A percentile compares a stretch with the other conserved stretches of the same genome.
Evolutionary conservation across 2,113 vertebrate genomes (phyloP).

Genomic region (Entelurus aequoreus): DNA sequence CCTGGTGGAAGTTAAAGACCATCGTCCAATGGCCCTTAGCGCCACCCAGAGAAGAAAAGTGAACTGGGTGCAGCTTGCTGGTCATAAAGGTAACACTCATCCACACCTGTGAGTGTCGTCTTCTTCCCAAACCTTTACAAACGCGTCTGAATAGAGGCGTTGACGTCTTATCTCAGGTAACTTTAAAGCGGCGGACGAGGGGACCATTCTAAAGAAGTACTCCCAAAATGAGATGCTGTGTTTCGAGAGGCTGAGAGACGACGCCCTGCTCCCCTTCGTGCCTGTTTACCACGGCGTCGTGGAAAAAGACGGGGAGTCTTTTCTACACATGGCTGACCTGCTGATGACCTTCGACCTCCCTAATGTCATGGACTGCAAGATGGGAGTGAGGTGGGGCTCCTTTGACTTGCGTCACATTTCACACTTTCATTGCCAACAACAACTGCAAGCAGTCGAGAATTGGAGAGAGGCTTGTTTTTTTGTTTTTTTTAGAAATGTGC

Average conservation of each 20-base stretch:
- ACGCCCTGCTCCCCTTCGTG: slow-evolving; percentile 77
- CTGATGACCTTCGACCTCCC: slow-evolving; percentile 85
- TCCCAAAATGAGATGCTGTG: slow-evolving; percentile 88
- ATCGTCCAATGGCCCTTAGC: slow-evolving; percentile 85
- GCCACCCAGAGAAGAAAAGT: slow-evolving; percentile 85
- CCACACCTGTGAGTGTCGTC: neutral
- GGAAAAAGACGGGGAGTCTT: slow-evolving; percentile 87
- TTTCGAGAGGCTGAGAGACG: slow-evolving; percentile 81
- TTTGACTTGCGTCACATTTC: neutral
- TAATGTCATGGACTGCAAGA: slow-evolving; percentile 97
- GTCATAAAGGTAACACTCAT: slow-evolving; percentile 83
- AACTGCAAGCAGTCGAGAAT: too few relatives aligned
- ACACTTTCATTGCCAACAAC: neutral
- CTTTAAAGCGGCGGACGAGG: slow-evolving; percentile 90
- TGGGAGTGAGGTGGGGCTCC: slow-evolving; percentile 84
- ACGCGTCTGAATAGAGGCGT: neutral
- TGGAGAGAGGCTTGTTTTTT: too few relatives aligned
- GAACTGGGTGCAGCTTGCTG: slow-evolving; percentile 92
- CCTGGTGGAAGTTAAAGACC: slow-evolving; percentile 93
- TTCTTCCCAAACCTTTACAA: neutral
- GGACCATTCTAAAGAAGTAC: slow-evolving; percentile 91
- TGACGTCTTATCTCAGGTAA: slow-evolving; percentile 72
- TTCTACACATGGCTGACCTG: slow-evolving; percentile 89
- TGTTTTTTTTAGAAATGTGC: too few relatives aligned
- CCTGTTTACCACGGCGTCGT: slow-evolving; percentile 86